Percentiles rank a stretch among this genome's conserved stretches.
These are phyloP conservation scores for Halictus rubicundus DNA, from an alignment of 1,140 invertebrate genomes.

Conservation along the genomic window DNA sequence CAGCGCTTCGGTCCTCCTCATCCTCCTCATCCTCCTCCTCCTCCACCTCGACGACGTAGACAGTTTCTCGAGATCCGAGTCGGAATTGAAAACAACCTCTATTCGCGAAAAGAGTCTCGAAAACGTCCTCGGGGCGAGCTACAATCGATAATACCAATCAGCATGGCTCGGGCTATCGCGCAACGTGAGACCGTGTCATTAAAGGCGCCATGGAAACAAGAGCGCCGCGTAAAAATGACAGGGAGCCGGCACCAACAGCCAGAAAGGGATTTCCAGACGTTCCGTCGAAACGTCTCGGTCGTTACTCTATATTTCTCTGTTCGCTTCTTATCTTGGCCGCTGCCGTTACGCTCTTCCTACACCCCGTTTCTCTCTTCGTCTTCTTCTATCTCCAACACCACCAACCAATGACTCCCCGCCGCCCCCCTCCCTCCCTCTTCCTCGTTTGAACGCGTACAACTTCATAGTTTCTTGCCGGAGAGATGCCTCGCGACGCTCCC, in stretches of 20 bases:
- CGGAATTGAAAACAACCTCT: too few species aligned
- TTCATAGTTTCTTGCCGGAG: constrained; percentile 47
- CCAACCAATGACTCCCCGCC: too few species aligned
- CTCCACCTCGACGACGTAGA: too few species aligned
- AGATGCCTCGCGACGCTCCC: constrained; percentile 40
- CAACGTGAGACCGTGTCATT: not conserved
- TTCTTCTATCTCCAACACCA: too few species aligned
- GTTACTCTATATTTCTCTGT: constrained; percentile 33
- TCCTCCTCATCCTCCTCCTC: too few species aligned
- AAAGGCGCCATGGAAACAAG: not conserved
- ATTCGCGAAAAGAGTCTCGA: too few species aligned
- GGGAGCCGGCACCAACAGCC: not conserved
- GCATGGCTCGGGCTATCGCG: not conserved
- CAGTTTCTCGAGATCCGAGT: too few species aligned
- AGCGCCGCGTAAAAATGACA: not conserved
- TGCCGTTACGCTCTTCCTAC: too few species aligned
- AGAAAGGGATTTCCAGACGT: not conserved
- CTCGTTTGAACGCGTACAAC: constrained; percentile 44
- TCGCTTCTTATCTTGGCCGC: constrained; percentile 34
- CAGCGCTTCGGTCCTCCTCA: not conserved
- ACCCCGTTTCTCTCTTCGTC: too few species aligned
- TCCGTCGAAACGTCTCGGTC: constrained; percentile 9
- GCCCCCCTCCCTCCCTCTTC: not conserved
- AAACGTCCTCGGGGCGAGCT: too few species aligned
- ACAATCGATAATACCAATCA: not conserved